Evolutionary conservation across 2,113 vertebrate genomes (phyloP).

Genomic region (Coregonus clupeaformis): DNA sequence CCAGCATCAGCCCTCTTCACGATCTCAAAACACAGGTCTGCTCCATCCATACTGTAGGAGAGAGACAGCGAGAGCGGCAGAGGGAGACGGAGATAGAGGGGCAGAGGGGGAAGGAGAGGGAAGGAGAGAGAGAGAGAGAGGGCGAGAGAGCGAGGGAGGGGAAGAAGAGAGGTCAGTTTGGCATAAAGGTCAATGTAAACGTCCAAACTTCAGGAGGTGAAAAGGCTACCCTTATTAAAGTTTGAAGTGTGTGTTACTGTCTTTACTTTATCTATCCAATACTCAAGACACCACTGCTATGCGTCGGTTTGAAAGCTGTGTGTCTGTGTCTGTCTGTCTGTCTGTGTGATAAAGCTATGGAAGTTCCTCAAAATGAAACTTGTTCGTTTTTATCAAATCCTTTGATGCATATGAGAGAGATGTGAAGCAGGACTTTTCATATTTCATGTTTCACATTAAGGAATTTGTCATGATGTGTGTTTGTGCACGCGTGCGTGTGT

Average conservation of each 20-base stretch:
- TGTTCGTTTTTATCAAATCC: constrained; percentile 23
- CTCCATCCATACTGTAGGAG: constrained; percentile 86
- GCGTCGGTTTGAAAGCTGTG: background rate
- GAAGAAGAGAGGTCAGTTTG: constrained; percentile 4
- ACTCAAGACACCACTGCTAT: background rate
- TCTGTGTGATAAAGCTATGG: constrained; percentile 11
- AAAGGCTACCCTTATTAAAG: constrained; percentile 47
- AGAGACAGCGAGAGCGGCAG: constrained; percentile 16
- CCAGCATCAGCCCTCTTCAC: constrained; percentile 91
- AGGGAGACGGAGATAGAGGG: background rate
- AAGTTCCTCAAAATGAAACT: constrained; percentile 28
- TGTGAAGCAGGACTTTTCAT: background rate
- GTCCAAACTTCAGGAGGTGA: background rate
- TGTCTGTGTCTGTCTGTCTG: background rate
- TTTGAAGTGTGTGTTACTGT: constrained; percentile 10
- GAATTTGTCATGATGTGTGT: constrained; percentile 43
- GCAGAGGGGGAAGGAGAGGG: background rate
- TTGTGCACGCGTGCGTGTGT: background rate
- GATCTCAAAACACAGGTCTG: constrained; percentile 91
- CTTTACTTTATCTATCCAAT: background rate
- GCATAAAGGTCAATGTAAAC: constrained; percentile 29
- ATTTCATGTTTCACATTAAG: constrained; percentile 51
- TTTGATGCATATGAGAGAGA: constrained; percentile 1
- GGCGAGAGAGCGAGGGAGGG: background rate
- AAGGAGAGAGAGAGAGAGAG: background rate